Percentiles rank a stretch among this genome's conserved stretches.
These are phyloP conservation scores for Tadarida brasiliensis DNA, from an alignment of 2,797 vertebrate genomes.

Conservation along the genomic window DNA sequence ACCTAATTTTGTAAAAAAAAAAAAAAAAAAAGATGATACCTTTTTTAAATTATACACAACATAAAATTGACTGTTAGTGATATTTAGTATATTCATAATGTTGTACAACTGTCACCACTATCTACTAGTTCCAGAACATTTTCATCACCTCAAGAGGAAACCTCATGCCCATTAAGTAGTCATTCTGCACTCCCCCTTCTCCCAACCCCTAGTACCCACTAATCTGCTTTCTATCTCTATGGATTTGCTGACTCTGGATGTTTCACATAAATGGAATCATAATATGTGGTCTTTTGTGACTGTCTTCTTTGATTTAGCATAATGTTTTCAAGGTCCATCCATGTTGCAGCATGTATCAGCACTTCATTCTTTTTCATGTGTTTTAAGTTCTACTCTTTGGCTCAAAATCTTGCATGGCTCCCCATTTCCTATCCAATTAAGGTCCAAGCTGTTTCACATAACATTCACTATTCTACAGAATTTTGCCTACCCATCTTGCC, in stretches of 20 bases:
- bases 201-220: neutral
- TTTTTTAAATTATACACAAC: neutral
- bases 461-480: neutral
- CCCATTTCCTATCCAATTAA: neutral
- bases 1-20: neutral
- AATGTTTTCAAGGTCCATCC: neutral
- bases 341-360: neutral
- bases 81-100: neutral
- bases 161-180: neutral
- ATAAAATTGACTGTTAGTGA: neutral
- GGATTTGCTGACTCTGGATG: neutral
- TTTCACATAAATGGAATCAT: neutral
- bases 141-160: neutral
- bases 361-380: neutral
- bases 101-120: neutral
- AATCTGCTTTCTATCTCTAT: neutral
- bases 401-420: neutral
- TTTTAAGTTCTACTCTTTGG: slow-evolving; percentile 49
- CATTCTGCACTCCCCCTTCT: neutral
- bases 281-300: neutral
- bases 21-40: neutral
- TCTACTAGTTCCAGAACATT: neutral
- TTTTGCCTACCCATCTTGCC: neutral
- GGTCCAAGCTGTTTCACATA: neutral
- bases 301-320: neutral